Evolutionary conservation across 2,113 vertebrate species (phyloP).

Genomic region (Sula dactylatra): DNA sequence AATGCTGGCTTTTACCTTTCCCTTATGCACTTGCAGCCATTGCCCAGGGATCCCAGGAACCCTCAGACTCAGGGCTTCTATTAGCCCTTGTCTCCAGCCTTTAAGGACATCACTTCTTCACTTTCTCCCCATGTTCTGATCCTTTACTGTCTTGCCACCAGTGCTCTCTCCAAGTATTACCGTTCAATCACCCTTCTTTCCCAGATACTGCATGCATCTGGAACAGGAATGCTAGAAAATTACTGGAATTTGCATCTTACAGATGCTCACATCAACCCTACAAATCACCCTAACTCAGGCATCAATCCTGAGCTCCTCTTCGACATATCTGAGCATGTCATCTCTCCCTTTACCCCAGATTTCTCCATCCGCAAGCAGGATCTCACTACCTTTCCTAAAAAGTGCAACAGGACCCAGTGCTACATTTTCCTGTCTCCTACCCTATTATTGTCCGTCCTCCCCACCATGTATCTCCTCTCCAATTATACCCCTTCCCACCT

Average conservation of each 20-base stretch:
- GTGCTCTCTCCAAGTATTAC: neutral
- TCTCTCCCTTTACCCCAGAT: neutral
- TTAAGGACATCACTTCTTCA: neutral
- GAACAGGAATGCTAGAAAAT: neutral
- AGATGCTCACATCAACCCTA: neutral
- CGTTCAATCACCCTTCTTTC: neutral
- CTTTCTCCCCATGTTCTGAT: neutral
- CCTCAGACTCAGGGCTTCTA: neutral
- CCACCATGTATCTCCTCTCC: neutral
- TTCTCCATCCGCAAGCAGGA: neutral
- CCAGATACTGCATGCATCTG: neutral
- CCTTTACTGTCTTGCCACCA: neutral
- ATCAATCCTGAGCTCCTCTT: neutral
- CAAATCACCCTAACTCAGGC: neutral
- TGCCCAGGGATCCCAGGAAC: neutral
- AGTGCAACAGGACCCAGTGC: neutral
- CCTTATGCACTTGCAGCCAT: neutral
- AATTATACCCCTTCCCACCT: neutral
- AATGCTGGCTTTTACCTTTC: neutral
- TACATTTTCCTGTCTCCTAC: neutral
- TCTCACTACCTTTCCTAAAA: neutral
- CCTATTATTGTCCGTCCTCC: neutral
- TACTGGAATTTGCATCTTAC: neutral
- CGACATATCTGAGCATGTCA: neutral
- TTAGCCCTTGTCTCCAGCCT: neutral